A percentile compares a stretch with the other conserved stretches of the same genome.
These are phyloP conservation scores for Nymphalis c-album DNA, from an alignment of 2,888 invertebrate genomes.

Conservation along the genomic window DNA sequence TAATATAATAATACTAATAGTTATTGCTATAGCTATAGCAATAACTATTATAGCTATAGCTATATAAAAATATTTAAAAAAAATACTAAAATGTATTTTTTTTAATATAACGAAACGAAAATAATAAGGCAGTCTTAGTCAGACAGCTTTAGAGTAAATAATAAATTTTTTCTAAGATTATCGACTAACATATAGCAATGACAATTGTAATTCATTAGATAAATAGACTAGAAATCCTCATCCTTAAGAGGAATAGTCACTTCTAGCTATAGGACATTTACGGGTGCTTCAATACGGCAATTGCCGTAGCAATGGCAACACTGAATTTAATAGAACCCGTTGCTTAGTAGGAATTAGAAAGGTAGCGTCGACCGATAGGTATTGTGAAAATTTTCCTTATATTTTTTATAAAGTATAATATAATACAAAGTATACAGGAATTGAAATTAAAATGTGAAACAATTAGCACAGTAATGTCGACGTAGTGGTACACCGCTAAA, in stretches of 20 bases:
- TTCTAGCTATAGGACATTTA: not conserved
- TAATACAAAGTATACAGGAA: not conserved
- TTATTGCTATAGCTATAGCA: no score
- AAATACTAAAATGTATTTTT: no score
- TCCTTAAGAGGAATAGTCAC: not conserved
- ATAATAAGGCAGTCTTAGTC: no score
- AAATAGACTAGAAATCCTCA: not conserved
- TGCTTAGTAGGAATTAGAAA: slow-evolving; percentile 39
- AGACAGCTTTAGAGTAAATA: no score
- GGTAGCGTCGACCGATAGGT: slow-evolving; percentile 16
- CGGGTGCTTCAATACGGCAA: not conserved
- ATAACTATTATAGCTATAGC: no score
- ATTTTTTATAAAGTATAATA: not conserved
- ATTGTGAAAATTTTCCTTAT: slow-evolving; percentile 5
- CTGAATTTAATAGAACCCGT: slow-evolving; percentile 41
- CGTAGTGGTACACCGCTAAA: slow-evolving; percentile 7
- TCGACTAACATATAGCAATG: no score
- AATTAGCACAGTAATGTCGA: not conserved
- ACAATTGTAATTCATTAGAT: no score
- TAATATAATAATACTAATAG: no score
- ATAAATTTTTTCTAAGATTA: no score
- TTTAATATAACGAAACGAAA: no score
- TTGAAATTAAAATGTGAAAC: not conserved
- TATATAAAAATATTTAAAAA: no score
- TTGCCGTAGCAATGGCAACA: not conserved